Base-by-base conservation (phyloP, 2,888 invertebrate species). In the Cerastoderma edule region DNA sequence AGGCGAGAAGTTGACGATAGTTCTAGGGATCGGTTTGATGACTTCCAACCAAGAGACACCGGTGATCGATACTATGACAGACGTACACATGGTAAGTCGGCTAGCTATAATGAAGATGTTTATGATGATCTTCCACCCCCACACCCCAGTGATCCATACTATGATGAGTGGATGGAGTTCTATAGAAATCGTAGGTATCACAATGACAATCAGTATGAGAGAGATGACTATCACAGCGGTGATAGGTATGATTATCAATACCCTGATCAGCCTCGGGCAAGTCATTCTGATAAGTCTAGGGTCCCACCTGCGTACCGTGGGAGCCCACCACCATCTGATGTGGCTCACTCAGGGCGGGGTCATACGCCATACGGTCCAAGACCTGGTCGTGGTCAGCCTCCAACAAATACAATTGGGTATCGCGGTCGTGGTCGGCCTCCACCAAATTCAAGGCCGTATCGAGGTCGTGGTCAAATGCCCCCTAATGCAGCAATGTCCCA, bases 151-250 rank as follows among this genome's bases (percentile, higher is more conserved):
- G 56, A 69, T 22, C 63, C 60, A 32, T 66, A 66, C 30, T 66
- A 66, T 33, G 50, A 69, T 22, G 69, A 69, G 16, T 60, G 69
- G 69, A 50, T 48, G 32, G 50, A 50, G 8, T 33, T 50, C 8
- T 66, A 28, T 50, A 50, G 50, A 33, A 53, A 48, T 1, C 66
- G 66, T 24, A 22, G 13, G 19, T 32, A 66, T 22, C 19, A 22
- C 13, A 32, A 50, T 4, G 60, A 39, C 24, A 39, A n/a, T n/a
- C n/a, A n/a, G n/a, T n/a, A n/a, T n/a, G n/a, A n/a, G n/a, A n/a
- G n/a, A n/a, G 3, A 13, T 2, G 33, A 33, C 4, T 32, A 8
- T 33, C 3, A 13, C 10, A 30, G 57, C n/a, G 6, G n/a, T 8
- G n/a, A n/a, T 4, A 30, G 57, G 33, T 57, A 57, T 32, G 24